A percentile compares a stretch with the other conserved stretches of the same genome.
phyloP scores from a whole-genome alignment of 2,113 vertebrate genomes.

The Talpa occidentalis region DNA sequence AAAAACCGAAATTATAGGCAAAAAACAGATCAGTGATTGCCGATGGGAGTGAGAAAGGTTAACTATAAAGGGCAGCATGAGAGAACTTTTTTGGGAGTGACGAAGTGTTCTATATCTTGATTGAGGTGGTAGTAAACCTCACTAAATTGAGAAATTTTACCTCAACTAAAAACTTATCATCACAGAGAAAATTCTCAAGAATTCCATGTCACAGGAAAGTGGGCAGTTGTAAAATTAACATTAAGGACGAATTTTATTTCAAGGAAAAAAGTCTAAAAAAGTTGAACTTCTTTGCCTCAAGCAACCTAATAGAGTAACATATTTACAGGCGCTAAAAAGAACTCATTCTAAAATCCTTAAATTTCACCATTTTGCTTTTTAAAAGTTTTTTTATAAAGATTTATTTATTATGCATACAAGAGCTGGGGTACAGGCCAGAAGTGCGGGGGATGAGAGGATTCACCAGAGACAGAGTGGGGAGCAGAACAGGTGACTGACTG shows the following conservation, averaged over 20 bases:
- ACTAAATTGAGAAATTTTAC: conserved; percentile 11
- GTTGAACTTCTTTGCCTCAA: not conserved
- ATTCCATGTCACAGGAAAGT: not conserved
- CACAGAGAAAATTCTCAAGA: not conserved
- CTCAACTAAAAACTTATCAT: conserved; percentile 33
- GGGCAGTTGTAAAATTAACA: conserved; percentile 3
- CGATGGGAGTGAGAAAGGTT: not conserved
- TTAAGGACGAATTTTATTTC: conserved; percentile 4
- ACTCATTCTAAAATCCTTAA: conserved; percentile 23
- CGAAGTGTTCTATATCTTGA: not conserved
- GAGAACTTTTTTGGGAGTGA: not conserved
- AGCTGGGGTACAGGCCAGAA: too few species aligned
- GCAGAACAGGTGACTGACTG: too few species aligned
- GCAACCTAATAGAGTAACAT: conserved; percentile 9
- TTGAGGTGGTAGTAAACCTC: not conserved
- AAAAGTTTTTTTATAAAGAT: too few species aligned
- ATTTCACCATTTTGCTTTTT: conserved; percentile 28
- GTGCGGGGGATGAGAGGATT: too few species aligned
- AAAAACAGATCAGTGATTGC: not conserved
- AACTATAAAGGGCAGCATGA: not conserved
- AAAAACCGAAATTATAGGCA: not conserved
- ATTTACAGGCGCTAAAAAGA: conserved; percentile 9
- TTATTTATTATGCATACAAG: too few species aligned
- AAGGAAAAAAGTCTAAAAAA: not conserved
- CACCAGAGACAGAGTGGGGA: too few species aligned